Percentiles rank a stretch among this genome's conserved stretches.
Evolutionary conservation across 2,888 invertebrate genomes (phyloP).

Genomic region (Macaria notata): DNA sequence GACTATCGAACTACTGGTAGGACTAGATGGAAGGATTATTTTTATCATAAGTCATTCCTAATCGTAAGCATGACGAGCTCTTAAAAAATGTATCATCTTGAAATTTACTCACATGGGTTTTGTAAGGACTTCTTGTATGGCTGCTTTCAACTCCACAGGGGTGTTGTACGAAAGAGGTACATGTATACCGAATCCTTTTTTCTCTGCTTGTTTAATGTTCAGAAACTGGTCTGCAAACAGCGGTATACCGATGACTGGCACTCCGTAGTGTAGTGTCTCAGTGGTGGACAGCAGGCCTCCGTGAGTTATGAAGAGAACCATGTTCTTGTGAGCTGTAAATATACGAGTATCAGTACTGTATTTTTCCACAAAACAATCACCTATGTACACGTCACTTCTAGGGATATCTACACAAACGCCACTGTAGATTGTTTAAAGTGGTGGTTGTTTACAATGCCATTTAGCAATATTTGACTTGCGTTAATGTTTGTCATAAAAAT

Average conservation of each 20-base stretch:
- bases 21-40: too few species aligned
- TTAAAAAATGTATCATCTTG: not conserved
- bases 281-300: slow-evolving; percentile 54
- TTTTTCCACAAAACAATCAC: too few species aligned
- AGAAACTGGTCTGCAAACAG: slow-evolving; percentile 55
- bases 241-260: slow-evolving; percentile 55
- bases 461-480: too few species aligned
- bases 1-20: too few species aligned
- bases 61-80: too few species aligned
- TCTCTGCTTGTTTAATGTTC: slow-evolving; percentile 51
- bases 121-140: slow-evolving; percentile 44
- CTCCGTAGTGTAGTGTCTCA: slow-evolving; percentile 54
- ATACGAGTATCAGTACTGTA: not conserved
- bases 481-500: too few species aligned
- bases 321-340: slow-evolving; percentile 51
- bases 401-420: too few species aligned
- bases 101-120: slow-evolving; percentile 40
- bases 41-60: too few species aligned
- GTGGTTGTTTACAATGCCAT: too few species aligned
- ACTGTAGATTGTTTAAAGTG: too few species aligned
- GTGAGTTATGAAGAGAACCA: slow-evolving; percentile 50
- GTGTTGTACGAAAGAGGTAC: slow-evolving; percentile 36
- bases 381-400: too few species aligned
- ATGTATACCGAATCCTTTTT: slow-evolving; percentile 48
- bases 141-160: slow-evolving; percentile 41